A percentile compares a stretch with the other conserved stretches of the same genome.
Evolutionary conservation across 2,797 vertebrate genomes (phyloP).

Genomic region (Hydrophis major): DNA sequence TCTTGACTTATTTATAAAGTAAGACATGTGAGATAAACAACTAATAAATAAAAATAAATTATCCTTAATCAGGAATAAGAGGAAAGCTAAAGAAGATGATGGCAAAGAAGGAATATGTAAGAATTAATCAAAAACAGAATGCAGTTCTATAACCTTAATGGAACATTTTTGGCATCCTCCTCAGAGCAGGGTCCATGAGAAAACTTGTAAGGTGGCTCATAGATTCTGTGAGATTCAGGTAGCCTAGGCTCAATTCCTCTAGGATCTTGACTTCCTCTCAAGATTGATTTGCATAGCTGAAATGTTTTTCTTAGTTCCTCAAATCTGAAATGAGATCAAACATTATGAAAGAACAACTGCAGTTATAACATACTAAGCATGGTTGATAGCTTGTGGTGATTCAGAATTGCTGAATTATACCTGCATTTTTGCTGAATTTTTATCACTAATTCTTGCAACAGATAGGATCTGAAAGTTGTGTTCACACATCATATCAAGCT

Average conservation of each 20-base stretch:
- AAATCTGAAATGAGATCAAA: slow-evolving; percentile 48
- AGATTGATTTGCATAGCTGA: slow-evolving; percentile 38
- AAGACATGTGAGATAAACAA: not conserved
- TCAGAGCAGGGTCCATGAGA: slow-evolving; percentile 64
- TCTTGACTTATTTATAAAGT: not conserved
- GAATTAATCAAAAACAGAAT: not conserved
- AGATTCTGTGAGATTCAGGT: slow-evolving; percentile 56
- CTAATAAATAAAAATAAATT: not conserved
- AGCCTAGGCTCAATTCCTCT: slow-evolving; percentile 32
- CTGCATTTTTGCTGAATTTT: not conserved
- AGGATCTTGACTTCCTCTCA: slow-evolving; percentile 53
- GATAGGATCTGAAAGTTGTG: not conserved
- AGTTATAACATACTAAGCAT: not conserved
- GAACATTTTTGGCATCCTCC: slow-evolving; percentile 58
- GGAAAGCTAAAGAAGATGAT: not conserved
- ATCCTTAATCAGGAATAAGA: not conserved
- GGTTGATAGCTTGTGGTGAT: not conserved
- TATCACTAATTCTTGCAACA: not conserved
- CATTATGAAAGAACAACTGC: slow-evolving; percentile 1
- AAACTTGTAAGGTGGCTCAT: slow-evolving; percentile 45
- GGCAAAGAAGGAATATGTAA: not conserved
- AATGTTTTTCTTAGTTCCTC: slow-evolving; percentile 48
- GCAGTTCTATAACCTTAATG: slow-evolving; percentile 55
- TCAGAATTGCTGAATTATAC: not conserved
- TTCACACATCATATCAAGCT: not conserved